Conservation (phyloP, 64 coral and sea anemone species). For the Porites australiensis region DNA sequence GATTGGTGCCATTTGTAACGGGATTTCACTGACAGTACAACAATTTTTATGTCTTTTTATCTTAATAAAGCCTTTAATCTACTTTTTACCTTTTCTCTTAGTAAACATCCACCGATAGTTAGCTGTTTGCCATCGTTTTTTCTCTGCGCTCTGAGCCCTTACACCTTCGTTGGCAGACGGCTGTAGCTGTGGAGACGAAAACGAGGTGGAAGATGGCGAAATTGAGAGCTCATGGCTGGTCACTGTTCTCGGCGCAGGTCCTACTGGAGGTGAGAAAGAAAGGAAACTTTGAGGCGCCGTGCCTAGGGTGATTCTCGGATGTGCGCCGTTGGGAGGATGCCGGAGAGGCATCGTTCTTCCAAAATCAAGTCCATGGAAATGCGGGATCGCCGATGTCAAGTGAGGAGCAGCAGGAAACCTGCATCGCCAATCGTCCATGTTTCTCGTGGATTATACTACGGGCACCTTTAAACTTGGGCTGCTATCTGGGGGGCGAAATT, state of each 20-base stretch:
- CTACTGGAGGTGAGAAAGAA: constrained; percentile 10
- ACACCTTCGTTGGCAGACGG: background rate
- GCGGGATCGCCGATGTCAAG: constrained; percentile 9
- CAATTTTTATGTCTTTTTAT: background rate
- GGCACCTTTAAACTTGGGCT: background rate
- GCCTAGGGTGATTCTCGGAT: constrained; percentile 24
- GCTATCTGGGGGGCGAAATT: background rate
- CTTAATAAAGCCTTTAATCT: no score
- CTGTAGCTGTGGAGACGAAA: background rate
- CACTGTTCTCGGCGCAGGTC: background rate
- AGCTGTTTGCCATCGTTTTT: constrained; percentile 99
- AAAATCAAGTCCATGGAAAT: constrained; percentile 72
- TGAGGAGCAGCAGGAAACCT: constrained; percentile 68
- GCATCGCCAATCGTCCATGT: constrained; percentile 84
- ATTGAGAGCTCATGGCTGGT: background rate
- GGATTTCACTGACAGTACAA: background rate
- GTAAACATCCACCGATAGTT: constrained; percentile 99
- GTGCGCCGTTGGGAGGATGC: constrained; percentile 74
- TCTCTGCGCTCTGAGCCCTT: constrained; percentile 52
- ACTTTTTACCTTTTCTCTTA: constrained; percentile 88
- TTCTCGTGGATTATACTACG: background rate
- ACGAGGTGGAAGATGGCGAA: background rate
- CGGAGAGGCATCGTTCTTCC: constrained; percentile 85
- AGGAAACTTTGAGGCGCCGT: constrained; percentile 20
- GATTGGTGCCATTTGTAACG: background rate